These are phyloP conservation scores for Hyaena hyaena DNA, from an alignment of 2,113 vertebrate species.

Conservation along the genomic window DNA sequence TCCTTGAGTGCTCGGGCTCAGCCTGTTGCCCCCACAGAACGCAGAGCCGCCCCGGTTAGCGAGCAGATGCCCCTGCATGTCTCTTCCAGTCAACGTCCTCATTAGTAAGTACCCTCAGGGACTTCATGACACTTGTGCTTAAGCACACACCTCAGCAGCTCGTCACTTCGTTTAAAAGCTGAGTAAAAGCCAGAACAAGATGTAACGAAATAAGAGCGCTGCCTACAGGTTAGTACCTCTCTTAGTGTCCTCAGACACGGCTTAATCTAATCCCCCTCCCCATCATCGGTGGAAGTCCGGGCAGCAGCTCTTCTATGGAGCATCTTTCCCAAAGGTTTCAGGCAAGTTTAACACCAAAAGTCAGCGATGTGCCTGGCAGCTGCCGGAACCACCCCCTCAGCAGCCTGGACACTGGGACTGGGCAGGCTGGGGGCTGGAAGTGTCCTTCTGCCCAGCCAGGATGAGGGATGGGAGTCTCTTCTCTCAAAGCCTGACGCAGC, in stretches of 20 bases:
- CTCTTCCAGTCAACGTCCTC: background rate
- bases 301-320: background rate
- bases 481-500: background rate
- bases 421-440: too few species aligned
- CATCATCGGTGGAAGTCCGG: background rate
- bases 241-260: background rate
- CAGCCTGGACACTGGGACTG: background rate
- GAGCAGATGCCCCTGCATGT: background rate
- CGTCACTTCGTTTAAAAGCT: background rate
- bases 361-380: accelerated
- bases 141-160: background rate
- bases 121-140: background rate
- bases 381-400: too few species aligned
- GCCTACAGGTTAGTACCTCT: background rate
- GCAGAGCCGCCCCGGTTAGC: background rate
- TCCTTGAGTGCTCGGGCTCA: accelerated
- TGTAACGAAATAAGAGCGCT: background rate
- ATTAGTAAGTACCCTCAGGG: background rate
- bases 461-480: background rate
- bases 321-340: background rate
- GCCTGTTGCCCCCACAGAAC: accelerated
- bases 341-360: background rate
- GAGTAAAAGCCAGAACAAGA: background rate
- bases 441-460: background rate
- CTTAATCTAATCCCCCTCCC: too few species aligned